Conservation (phyloP, 2,888 invertebrate genomes). For the Priocnemis perturbator region DNA sequence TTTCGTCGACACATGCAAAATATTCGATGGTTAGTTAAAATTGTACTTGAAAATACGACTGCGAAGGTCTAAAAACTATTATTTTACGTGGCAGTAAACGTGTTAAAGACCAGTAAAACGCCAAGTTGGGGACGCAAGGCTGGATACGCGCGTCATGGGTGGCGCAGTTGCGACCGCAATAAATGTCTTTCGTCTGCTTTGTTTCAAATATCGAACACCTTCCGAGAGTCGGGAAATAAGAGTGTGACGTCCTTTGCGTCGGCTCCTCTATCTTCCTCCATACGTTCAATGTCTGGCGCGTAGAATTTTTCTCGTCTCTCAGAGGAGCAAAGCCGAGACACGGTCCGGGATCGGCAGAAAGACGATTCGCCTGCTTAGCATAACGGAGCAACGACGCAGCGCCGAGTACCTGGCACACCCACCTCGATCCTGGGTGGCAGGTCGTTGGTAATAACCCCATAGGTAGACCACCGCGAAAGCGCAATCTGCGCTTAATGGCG, state of each 20-base stretch:
- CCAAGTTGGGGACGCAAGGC: too few relatives aligned
- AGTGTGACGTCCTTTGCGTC: not conserved
- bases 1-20: too few relatives aligned
- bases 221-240: slow-evolving; percentile 15
- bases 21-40: too few relatives aligned
- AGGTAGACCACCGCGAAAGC: slow-evolving; percentile 69
- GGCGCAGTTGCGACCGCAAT: slow-evolving; percentile 25
- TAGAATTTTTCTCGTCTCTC: slow-evolving; percentile 15
- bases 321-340: slow-evolving; percentile 16
- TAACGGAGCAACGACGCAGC: slow-evolving; percentile 52
- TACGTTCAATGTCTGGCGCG: not conserved
- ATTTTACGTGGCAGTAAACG: too few relatives aligned
- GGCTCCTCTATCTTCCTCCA: not conserved
- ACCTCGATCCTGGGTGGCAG: slow-evolving; percentile 66
- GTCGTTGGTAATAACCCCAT: slow-evolving; percentile 67
- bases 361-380: slow-evolving; percentile 50
- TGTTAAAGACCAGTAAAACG: too few relatives aligned
- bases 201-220: slow-evolving; percentile 25
- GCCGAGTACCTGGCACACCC: slow-evolving; percentile 59
- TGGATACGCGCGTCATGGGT: slow-evolving; percentile 30
- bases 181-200: slow-evolving; percentile 25
- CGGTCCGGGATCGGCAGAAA: slow-evolving; percentile 18
- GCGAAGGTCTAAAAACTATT: too few relatives aligned
- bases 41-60: too few relatives aligned
- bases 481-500: slow-evolving; percentile 66